Evolutionary conservation across 2,888 invertebrate genomes (phyloP).

Genomic region (Stenoptilia bipunctidactyla): DNA sequence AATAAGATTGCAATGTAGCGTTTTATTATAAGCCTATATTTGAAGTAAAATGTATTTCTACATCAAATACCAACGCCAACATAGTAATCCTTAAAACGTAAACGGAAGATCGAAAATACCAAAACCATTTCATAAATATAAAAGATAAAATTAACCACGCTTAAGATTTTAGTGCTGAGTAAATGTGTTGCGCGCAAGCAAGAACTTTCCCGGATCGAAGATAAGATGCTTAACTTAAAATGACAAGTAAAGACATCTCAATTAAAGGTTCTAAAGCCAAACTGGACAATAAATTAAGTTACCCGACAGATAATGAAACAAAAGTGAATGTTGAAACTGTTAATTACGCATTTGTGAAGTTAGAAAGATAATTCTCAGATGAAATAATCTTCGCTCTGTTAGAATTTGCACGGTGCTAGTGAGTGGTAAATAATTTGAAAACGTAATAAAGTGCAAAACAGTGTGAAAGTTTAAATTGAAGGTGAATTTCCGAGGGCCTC

Average conservation of each 20-base stretch:
- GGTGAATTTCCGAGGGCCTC: slow-evolving; percentile 27
- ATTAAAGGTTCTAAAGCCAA: slow-evolving; percentile 13
- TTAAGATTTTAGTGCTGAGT: slow-evolving; percentile 26
- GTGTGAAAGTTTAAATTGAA: slow-evolving; percentile 34
- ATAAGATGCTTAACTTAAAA: slow-evolving; percentile 20
- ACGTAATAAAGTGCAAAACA: slow-evolving; percentile 16
- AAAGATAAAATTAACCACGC: slow-evolving; percentile 23
- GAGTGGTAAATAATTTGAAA: slow-evolving; percentile 5
- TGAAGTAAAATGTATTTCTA: too few relatives aligned
- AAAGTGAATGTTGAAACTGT: neutral
- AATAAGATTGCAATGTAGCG: too few relatives aligned
- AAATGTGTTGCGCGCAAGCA: slow-evolving; percentile 24
- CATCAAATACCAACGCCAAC: too few relatives aligned
- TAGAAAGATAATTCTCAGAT: too few relatives aligned
- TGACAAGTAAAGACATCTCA: slow-evolving; percentile 26
- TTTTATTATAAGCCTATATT: too few relatives aligned
- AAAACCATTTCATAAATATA: slow-evolving; percentile 14
- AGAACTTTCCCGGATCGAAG: slow-evolving; percentile 30
- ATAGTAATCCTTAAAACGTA: slow-evolving; percentile 6
- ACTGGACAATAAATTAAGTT: neutral
- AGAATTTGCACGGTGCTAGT: too few relatives aligned
- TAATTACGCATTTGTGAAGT: too few relatives aligned
- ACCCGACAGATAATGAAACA: slow-evolving; percentile 1
- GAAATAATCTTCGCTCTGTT: too few relatives aligned
- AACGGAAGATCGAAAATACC: slow-evolving; percentile 12